Conservation (phyloP, 2,113 vertebrate genomes). For the Phrynosoma platyrhinos region DNA sequence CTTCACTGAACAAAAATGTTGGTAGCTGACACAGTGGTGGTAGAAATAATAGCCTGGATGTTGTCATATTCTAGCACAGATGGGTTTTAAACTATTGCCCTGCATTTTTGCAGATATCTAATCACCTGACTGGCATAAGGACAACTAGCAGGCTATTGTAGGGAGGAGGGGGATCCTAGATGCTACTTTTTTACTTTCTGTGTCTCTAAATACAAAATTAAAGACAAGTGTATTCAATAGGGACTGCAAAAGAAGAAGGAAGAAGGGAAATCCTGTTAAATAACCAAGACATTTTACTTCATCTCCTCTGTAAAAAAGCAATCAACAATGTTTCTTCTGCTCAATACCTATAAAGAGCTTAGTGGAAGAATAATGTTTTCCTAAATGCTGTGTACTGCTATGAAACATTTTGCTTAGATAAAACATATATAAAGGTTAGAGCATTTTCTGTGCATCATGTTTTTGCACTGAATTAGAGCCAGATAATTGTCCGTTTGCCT, state of each 20-base stretch:
- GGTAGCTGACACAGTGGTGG: constrained; percentile 49
- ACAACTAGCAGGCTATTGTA: constrained; percentile 21
- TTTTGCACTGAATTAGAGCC: constrained; percentile 47
- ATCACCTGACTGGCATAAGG: constrained; percentile 44
- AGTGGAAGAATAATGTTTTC: constrained; percentile 52
- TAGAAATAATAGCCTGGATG: constrained; percentile 36
- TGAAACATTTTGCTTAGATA: constrained; percentile 42
- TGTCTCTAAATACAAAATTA: constrained; percentile 1
- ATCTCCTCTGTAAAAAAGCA: not conserved
- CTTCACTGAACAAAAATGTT: constrained; percentile 2
- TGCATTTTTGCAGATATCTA: constrained; percentile 47
- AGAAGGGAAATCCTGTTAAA: constrained; percentile 13
- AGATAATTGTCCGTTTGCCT: constrained; percentile 15
- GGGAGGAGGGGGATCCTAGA: not conserved
- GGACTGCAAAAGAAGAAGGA: not conserved
- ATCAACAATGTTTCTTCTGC: not conserved
- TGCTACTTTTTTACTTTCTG: not conserved
- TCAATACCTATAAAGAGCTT: constrained; percentile 60
- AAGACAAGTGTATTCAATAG: constrained; percentile 23
- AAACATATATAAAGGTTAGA: constrained; percentile 48
- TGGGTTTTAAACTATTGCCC: constrained; percentile 39
- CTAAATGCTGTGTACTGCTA: constrained; percentile 23
- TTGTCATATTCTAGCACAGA: constrained; percentile 21
- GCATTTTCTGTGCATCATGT: constrained; percentile 47
- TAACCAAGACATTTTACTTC: not conserved